Evolutionary conservation across 2,113 vertebrate species (phyloP).

Genomic region (Connochaetes taurinus): DNA sequence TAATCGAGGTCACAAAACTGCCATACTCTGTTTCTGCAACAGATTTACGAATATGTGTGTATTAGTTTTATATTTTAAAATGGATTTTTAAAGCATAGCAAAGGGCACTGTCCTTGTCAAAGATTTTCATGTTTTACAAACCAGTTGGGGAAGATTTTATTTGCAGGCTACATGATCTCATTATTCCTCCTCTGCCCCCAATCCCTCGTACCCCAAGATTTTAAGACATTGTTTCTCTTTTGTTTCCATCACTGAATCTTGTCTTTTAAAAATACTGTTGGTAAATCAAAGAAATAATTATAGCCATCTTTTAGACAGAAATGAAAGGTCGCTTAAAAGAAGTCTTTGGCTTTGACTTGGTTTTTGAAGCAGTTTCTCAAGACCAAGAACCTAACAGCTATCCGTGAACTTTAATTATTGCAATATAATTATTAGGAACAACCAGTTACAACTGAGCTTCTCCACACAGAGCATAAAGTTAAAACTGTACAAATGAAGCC

Average conservation of each 20-base stretch:
- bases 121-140: slow-evolving; percentile 41
- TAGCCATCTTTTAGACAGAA: slow-evolving; percentile 28
- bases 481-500: slow-evolving; percentile 92
- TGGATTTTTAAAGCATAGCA: background rate
- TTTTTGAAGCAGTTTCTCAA: slow-evolving; percentile 38
- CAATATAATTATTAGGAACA: slow-evolving; percentile 78
- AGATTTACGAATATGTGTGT: background rate
- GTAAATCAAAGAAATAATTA: slow-evolving; percentile 50
- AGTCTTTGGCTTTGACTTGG: background rate
- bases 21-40: background rate
- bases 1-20: background rate
- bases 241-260: slow-evolving; percentile 11
- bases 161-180: background rate
- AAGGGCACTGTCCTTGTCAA: background rate
- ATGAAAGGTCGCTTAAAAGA: slow-evolving; percentile 29
- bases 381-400: slow-evolving; percentile 13
- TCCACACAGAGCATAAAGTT: slow-evolving; percentile 93
- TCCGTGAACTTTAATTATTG: slow-evolving; percentile 57
- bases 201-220: background rate
- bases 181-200: background rate
- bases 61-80: slow-evolving; percentile 1
- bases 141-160: slow-evolving; percentile 39
- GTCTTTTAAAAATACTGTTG: background rate
- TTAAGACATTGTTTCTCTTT: slow-evolving; percentile 10
- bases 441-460: slow-evolving; percentile 81